Base-by-base conservation (phyloP, 2,113 vertebrate species). In the Coturnix japonica region DNA sequence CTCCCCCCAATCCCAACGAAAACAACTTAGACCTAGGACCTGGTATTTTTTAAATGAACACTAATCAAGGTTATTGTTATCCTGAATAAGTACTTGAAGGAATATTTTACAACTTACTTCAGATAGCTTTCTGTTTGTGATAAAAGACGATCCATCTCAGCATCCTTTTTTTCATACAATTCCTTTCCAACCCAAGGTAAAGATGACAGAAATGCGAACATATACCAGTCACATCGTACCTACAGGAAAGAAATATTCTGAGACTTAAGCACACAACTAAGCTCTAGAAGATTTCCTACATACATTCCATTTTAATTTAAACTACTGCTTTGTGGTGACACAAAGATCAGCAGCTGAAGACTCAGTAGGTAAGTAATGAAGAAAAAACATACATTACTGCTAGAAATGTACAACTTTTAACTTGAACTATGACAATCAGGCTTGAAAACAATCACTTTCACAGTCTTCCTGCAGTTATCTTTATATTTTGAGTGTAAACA, bases 121-220 rank as follows among this genome's bases (percentile, higher is more conserved):
- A 99, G 97, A 92, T 99, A 99, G 91, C 97, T 98, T 96, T 99
- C 99, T 25, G 99, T 97, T 95, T 98, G 98, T 94, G 98, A 98
- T 76, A 99, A 97, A 23, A 99, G 98, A 10, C 98, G 98, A 84
- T 99, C 99, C 98, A 99, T 99, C 86, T 99, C 99, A 28, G 99
- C 99, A 41, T 99, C 99, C 96, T 99, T 99, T 96, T 99, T 99
- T 96, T 99, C 99, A 31, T 99, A 99, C 5, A 99, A 97, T 81
- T 99, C 99, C 95, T 99, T 99, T 14, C 99, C 99, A 74, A 99
- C 99, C 99, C 99, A 99, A 67, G 99, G 99, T 90, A 99, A 97
- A 80, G 98, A 99, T 6, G 99, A 99, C 64, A 99, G 97, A 93
- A 99, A 98, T 1, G 98, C 98, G 57, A 98, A 99, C 81, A 99